Conservation (phyloP, 2,797 vertebrate genomes). For the Danionella dracula region DNA sequence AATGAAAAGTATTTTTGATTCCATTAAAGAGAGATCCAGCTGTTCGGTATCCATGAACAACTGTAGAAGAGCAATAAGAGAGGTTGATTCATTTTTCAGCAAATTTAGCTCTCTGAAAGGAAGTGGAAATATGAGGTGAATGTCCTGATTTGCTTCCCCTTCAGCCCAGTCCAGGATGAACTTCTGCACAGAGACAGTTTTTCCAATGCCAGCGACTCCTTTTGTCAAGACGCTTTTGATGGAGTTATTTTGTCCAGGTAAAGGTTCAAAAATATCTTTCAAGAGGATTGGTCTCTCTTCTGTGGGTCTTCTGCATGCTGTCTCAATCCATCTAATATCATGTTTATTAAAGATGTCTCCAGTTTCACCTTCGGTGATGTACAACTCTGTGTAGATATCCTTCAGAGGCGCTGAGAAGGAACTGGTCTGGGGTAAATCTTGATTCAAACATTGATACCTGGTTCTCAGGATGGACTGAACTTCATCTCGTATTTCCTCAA, state of each 20-base stretch:
- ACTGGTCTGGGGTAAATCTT: background rate
- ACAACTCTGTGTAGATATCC: background rate
- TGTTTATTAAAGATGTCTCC: background rate
- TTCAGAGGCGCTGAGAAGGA: background rate
- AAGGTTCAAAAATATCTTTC: background rate
- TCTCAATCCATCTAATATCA: background rate
- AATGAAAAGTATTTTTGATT: background rate
- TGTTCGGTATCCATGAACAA: background rate
- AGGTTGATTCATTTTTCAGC: background rate
- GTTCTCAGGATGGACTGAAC: background rate
- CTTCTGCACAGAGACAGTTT: background rate
- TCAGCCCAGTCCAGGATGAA: background rate
- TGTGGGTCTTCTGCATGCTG: background rate
- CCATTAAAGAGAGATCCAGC: background rate
- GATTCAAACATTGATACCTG: background rate
- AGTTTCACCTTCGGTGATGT: background rate
- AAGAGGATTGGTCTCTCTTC: background rate
- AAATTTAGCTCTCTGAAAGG: constrained; percentile 14
- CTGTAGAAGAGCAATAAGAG: background rate
- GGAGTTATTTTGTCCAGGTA: background rate
- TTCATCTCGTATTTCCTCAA: background rate
- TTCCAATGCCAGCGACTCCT: background rate
- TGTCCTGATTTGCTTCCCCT: background rate
- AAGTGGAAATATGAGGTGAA: background rate
- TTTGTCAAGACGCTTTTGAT: background rate